These are phyloP conservation scores for Anthopleura xanthogrammica DNA, from an alignment of 92 coral and sea anemone species.

Conservation along the genomic window DNA sequence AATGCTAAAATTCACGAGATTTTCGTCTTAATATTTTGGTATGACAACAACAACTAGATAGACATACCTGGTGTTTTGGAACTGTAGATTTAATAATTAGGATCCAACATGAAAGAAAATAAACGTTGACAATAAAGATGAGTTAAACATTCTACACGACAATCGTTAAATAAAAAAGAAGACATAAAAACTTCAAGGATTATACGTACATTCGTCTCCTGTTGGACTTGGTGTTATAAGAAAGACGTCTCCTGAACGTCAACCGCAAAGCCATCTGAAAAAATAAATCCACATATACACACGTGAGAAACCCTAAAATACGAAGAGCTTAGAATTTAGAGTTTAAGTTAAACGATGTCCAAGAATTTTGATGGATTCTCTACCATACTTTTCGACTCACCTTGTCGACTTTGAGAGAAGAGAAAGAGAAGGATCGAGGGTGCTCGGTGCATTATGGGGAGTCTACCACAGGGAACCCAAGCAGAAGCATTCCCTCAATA, in stretches of 20 bases:
- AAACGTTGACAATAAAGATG: slow-evolving; percentile 15
- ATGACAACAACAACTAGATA: not conserved
- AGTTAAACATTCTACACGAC: not conserved
- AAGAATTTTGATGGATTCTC: slow-evolving; percentile 66
- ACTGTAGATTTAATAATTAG: slow-evolving; percentile 43
- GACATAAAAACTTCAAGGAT: not conserved
- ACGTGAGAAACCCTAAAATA: slow-evolving; percentile 17
- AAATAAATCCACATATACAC: slow-evolving; percentile 24
- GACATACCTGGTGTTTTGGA: slow-evolving; percentile 97
- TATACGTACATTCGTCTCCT: slow-evolving; percentile 87
- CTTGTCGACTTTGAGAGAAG: slow-evolving; percentile 52
- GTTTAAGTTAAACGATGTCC: slow-evolving; percentile 16
- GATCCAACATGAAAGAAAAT: slow-evolving; percentile 22
- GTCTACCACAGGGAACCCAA: slow-evolving; percentile 39
- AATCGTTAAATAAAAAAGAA: not conserved
- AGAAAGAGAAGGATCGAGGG: slow-evolving; percentile 71
- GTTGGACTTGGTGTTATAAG: slow-evolving; percentile 96
- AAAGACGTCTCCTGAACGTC: slow-evolving; percentile 94
- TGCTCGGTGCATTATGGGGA: slow-evolving; percentile 77
- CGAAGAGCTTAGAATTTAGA: not conserved
- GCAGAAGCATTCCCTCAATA: not conserved
- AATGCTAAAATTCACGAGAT: not conserved
- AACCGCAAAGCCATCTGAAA: slow-evolving; percentile 87
- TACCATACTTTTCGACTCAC: slow-evolving; percentile 7
- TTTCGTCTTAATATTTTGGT: not conserved